Evolutionary conservation across 1,140 invertebrate species (phyloP).

Genomic region (Apis florea): DNA sequence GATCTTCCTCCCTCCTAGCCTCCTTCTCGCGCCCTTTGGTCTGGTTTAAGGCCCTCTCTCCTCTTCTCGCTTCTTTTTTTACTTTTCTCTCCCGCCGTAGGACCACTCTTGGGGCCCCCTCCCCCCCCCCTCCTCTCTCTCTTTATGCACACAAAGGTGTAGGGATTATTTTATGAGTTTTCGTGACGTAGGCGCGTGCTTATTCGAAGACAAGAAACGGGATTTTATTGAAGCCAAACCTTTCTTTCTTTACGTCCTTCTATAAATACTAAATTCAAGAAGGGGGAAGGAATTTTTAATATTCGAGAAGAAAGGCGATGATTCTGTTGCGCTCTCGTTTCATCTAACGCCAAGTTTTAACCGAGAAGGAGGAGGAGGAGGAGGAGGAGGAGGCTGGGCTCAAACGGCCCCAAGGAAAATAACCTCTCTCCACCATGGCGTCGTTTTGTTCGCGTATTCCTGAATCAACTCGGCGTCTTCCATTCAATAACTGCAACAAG

Average conservation of each 20-base stretch:
- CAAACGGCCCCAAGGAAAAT: not conserved
- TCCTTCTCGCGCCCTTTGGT: constrained; percentile 51
- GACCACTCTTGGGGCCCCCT: constrained; percentile 16
- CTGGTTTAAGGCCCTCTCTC: constrained; percentile 59
- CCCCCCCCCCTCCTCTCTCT: too few species aligned
- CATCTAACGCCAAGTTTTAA: not conserved
- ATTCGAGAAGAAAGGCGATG: not conserved
- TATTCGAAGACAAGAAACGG: constrained; percentile 45
- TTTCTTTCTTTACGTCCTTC: constrained; percentile 14
- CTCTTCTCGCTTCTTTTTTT: constrained; percentile 51
- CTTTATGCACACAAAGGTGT: constrained; percentile 59
- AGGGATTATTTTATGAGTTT: constrained; percentile 64
- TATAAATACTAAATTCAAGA: constrained; percentile 10
- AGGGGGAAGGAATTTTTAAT: constrained; percentile 10
- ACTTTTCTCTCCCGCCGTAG: constrained; percentile 44
- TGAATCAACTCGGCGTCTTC: constrained; percentile 9
- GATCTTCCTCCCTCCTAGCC: constrained; percentile 25
- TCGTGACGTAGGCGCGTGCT: constrained; percentile 48
- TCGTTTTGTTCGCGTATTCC: not conserved
- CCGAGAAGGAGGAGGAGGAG: too few species aligned
- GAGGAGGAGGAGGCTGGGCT: too few species aligned
- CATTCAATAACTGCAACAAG: constrained; percentile 36
- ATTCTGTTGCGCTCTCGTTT: not conserved
- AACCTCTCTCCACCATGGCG: not conserved
- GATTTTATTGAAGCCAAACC: constrained; percentile 46